These are phyloP conservation scores for Oreochromis spilurus DNA, from an alignment of 2,113 vertebrate species.

Conservation along the genomic window DNA sequence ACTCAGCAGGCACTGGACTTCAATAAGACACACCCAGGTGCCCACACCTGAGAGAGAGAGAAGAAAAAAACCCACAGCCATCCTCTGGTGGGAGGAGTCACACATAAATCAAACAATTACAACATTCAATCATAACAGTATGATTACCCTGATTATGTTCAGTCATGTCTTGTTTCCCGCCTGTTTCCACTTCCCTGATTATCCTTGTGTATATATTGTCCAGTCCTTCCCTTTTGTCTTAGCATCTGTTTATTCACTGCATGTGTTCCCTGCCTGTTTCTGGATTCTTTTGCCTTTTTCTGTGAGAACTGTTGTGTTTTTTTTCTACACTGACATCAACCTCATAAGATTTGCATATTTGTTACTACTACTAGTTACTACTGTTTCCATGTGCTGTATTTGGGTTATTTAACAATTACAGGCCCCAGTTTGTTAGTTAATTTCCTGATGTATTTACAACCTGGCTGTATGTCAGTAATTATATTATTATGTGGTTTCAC, in stretches of 20 bases:
- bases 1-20: not conserved
- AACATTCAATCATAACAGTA: not conserved
- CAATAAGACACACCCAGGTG: not conserved
- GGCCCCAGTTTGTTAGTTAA: not conserved
- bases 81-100: not conserved
- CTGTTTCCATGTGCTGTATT: not conserved
- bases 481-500: not conserved
- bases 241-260: not conserved
- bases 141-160: not conserved
- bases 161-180: accelerated
- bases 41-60: not conserved
- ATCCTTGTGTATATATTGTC: not conserved
- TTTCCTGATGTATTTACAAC: not conserved
- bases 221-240: not conserved
- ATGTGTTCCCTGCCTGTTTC: accelerated
- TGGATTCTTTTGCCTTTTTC: not conserved
- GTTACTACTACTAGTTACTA: not conserved
- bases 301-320: not conserved
- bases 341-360: not conserved
- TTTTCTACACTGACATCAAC: not conserved
- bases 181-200: not conserved
- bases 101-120: not conserved
- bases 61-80: accelerated
- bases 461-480: not conserved
- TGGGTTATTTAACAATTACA: not conserved